Evolutionary conservation across 2,113 vertebrate genomes (phyloP).

Genomic region (Peromyscus maniculatus): DNA sequence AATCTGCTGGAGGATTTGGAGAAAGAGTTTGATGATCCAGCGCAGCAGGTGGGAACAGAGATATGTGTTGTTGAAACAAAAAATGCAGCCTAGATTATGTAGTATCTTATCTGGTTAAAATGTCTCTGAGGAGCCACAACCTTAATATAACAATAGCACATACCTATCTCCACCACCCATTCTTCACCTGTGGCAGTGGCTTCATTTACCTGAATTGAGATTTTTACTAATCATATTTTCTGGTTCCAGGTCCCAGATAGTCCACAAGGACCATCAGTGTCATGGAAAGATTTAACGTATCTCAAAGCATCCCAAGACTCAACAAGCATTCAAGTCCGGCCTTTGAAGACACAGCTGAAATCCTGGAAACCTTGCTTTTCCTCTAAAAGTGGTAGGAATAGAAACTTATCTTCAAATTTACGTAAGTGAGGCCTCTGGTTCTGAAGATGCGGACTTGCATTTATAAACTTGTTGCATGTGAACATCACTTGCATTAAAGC

Average conservation of each 20-base stretch:
- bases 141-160: neutral
- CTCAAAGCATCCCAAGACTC: conserved; percentile 65
- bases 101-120: neutral
- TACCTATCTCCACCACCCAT: neutral
- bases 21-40: conserved; percentile 80
- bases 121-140: conserved; percentile 28
- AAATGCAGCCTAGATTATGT: neutral
- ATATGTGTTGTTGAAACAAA: neutral
- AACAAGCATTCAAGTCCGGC: conserved; percentile 56
- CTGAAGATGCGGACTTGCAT: conserved; percentile 24
- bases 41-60: conserved; percentile 77
- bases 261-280: conserved; percentile 71
- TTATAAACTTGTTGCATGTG: neutral
- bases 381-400: conserved; percentile 70
- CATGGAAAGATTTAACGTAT: conserved; percentile 76
- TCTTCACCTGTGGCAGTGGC: neutral
- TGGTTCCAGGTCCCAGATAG: conserved; percentile 74
- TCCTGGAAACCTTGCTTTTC: conserved; percentile 69
- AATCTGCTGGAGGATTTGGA: conserved; percentile 81
- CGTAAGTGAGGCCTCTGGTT: conserved; percentile 39
- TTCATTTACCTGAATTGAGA: neutral
- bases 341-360: conserved; percentile 72
- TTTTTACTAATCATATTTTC: conserved; percentile 67
- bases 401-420: conserved; percentile 33
- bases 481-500: conserved; percentile 1